Evolutionary conservation across 2,113 vertebrate genomes (phyloP).

Genomic region (Cinclus mexicanus): DNA sequence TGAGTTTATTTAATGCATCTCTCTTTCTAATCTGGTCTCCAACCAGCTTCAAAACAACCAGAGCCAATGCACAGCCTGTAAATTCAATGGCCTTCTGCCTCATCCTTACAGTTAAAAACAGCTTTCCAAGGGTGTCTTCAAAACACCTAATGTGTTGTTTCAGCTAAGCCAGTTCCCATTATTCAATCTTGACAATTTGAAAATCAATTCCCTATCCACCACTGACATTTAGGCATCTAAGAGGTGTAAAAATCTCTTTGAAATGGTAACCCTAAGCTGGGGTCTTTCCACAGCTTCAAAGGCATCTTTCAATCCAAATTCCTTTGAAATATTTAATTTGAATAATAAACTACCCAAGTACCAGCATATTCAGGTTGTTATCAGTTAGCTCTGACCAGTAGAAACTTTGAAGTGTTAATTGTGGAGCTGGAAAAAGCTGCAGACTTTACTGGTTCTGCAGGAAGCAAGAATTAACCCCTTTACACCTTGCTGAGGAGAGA

Average conservation of each 20-base stretch:
- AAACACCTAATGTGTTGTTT: neutral
- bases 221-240: neutral
- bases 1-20: neutral
- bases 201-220: neutral
- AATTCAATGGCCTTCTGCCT: neutral
- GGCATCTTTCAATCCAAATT: neutral
- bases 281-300: slow-evolving; percentile 25
- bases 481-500: neutral
- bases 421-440: neutral
- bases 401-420: slow-evolving; percentile 62
- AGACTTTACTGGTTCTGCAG: neutral
- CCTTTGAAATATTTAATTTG: slow-evolving; percentile 50
- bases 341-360: slow-evolving; percentile 38
- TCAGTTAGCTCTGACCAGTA: slow-evolving; percentile 35
- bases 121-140: neutral
- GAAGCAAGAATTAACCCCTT: slow-evolving; percentile 5
- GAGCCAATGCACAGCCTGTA: neutral
- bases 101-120: neutral
- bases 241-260: slow-evolving; percentile 35
- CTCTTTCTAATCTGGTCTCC: neutral
- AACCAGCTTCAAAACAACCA: neutral
- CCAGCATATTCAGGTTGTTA: slow-evolving; percentile 9
- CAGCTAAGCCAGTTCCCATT: neutral
- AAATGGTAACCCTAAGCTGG: slow-evolving; percentile 4
- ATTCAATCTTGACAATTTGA: neutral